Evolutionary conservation across 2,113 vertebrate genomes (phyloP).

Genomic region (Corythornis madagascariensis): DNA sequence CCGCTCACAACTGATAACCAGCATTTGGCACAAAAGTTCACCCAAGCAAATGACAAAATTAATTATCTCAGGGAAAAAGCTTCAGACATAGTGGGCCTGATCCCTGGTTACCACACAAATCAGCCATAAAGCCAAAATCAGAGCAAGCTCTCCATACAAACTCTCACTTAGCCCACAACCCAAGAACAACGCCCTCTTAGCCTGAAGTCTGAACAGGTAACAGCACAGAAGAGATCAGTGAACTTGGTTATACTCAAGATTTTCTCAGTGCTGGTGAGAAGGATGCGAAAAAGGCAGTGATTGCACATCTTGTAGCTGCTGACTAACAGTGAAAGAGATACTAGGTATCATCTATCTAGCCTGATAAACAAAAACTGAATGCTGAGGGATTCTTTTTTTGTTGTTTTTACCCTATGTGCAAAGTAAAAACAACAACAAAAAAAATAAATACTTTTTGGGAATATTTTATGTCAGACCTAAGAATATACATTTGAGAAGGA

Average conservation of each 20-base stretch:
- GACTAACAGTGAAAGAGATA: rapidly evolving
- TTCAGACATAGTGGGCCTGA: too few species aligned
- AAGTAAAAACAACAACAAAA: neutral
- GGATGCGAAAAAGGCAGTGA: rapidly evolving
- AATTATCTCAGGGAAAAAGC: neutral
- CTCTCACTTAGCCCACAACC: neutral
- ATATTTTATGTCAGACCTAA: neutral
- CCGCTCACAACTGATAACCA: neutral
- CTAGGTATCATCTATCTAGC: rapidly evolving
- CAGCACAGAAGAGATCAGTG: rapidly evolving
- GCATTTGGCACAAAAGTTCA: neutral
- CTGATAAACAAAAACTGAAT: neutral
- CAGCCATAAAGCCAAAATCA: neutral
- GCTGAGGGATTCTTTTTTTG: neutral
- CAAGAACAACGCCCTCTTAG: neutral
- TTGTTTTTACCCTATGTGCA: neutral
- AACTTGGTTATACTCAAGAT: rapidly evolving
- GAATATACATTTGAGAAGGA: neutral
- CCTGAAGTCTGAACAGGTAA: neutral
- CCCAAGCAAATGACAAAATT: neutral
- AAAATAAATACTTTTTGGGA: neutral
- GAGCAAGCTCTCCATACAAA: neutral
- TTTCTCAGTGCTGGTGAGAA: neutral
- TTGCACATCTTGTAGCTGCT: neutral
- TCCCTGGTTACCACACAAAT: too few species aligned